phyloP scores from a whole-genome alignment of 2,888 invertebrate species.

The Dinocampus coccinellae region DNA sequence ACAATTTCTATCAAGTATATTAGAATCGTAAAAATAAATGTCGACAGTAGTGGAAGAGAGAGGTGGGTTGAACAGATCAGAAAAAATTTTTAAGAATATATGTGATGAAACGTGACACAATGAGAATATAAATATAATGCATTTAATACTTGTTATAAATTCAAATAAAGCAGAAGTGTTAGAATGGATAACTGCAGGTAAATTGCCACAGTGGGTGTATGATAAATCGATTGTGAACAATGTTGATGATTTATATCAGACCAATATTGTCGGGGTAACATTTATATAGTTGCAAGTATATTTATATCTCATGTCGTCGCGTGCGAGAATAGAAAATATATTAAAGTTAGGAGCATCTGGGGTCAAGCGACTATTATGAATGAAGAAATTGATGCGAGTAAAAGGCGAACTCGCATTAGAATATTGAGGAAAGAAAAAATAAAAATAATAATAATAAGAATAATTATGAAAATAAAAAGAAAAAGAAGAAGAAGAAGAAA shows the following conservation, averaged over 20 bases:
- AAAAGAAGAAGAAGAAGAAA: neutral
- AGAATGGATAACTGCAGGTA: slow-evolving; percentile 3
- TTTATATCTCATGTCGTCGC: neutral
- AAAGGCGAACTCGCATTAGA: slow-evolving; percentile 18
- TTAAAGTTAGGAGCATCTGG: neutral
- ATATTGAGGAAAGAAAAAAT: neutral
- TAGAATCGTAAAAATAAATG: too few species aligned
- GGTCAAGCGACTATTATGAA: neutral
- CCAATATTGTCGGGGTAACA: slow-evolving; percentile 13
- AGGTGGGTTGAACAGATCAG: too few species aligned
- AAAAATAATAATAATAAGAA: neutral
- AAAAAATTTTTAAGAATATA: too few species aligned
- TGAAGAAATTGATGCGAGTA: neutral
- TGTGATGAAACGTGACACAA: slow-evolving; percentile 15
- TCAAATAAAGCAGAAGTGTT: slow-evolving; percentile 24
- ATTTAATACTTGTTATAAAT: slow-evolving; percentile 28
- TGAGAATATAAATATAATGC: slow-evolving; percentile 11
- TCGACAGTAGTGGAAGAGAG: too few species aligned
- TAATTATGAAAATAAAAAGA: too few species aligned
- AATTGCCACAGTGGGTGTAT: slow-evolving; percentile 21
- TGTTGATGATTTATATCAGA: slow-evolving; percentile 16
- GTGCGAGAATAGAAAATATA: slow-evolving; percentile 21
- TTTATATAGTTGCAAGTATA: neutral
- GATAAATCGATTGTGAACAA: slow-evolving; percentile 30
- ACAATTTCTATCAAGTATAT: slow-evolving; percentile 12